Base-by-base conservation (phyloP, 2,888 invertebrate species). In the Lamproptera curius region DNA sequence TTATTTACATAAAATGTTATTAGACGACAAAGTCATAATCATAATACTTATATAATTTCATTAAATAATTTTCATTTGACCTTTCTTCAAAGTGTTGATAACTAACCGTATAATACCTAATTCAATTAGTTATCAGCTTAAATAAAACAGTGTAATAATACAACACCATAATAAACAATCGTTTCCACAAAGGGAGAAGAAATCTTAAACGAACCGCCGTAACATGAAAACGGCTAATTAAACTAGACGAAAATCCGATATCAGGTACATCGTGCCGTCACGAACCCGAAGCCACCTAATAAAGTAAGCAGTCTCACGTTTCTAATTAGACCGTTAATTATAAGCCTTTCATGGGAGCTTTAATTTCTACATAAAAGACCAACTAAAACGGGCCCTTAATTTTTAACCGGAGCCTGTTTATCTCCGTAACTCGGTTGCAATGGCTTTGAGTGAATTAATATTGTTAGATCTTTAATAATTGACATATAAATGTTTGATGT, bases 311-410 rank as follows among this genome's bases (percentile, higher is more conserved):
- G 76, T 82, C 79, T 86, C 86, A 76, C 75, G 83, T 86, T 86
- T 67, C 86, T 87, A 86, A 87, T 86, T 85, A 87, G 83, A 69
- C 60, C 78, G 76, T 86, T 85, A 78, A 84, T 86, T 85, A 83
- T 86, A 81, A 85, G 75, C 73, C 81, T 77, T 82, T 75, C 83
- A 81, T 73, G 79, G 74, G 70, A 76, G 76, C 79, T 78, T 85
- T 85, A 84, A 84, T 84, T 82, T 81, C 74, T 70, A 73, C 76
- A 75, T 81, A 77, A 79, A 81, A 76, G 73, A 78, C 74, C 73
- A 75, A 73, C 74, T 71, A 60, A 62, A 65, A 59, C 58, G 55
- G 63, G 63, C 65, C n/a, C n/a, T 71, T 62, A 65, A 77, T 76
- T 80, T 80, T 82, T 84, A 80, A 78, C 73, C 71, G 70, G 74